phyloP scores from a whole-genome alignment of 2,797 vertebrate species.

The Enteromius viviparus region DNA sequence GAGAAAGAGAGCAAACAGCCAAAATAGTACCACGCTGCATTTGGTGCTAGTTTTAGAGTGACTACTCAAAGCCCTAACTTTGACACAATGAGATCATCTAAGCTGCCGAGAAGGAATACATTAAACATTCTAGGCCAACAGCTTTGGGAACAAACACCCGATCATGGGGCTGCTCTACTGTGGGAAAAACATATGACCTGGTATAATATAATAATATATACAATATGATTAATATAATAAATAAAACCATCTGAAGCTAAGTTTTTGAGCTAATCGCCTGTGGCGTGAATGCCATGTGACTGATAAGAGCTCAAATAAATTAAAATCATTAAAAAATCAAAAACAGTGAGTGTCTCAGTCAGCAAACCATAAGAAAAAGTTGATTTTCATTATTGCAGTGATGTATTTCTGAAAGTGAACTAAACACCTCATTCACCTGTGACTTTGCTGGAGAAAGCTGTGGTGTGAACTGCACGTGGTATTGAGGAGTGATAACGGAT shows the following conservation, averaged over 20 bases:
- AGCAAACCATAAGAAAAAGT: neutral
- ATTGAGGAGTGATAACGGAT: conserved; percentile 1
- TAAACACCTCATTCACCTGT: neutral
- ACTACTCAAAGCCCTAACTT: conserved; percentile 80
- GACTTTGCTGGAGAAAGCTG: neutral
- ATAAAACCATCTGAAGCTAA: neutral
- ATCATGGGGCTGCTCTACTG: conserved; percentile 44
- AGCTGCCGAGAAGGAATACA: conserved; percentile 74
- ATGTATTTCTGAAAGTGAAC: neutral
- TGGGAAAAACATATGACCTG: conserved; percentile 9
- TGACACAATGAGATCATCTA: conserved; percentile 85
- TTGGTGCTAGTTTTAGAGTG: conserved; percentile 73
- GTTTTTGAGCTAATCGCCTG: neutral
- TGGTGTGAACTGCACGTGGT: conserved; percentile 27
- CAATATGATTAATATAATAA: neutral
- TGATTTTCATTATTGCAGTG: neutral
- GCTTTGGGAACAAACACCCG: conserved; percentile 61
- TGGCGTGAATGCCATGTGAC: neutral
- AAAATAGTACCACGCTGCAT: conserved; percentile 56
- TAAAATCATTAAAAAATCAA: neutral
- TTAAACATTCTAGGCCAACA: conserved; percentile 80
- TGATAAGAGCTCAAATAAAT: neutral
- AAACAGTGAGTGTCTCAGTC: neutral
- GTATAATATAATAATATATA: too few relatives aligned
- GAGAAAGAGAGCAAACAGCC: conserved; percentile 28